Conservation (phyloP, 2,113 vertebrate species). For the Pelusios castaneus region DNA sequence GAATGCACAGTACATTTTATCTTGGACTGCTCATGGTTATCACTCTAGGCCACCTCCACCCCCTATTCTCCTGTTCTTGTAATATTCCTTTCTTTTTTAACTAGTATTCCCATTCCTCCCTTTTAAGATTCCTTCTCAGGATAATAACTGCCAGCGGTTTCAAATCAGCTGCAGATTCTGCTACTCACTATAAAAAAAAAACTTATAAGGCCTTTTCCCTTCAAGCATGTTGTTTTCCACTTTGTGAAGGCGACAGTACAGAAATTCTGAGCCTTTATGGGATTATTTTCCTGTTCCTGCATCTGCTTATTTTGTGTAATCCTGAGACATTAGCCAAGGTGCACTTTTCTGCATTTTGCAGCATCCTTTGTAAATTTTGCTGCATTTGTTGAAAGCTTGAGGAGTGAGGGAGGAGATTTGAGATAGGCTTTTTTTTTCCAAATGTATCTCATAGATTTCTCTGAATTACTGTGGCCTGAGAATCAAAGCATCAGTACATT, state of each 20-base stretch:
- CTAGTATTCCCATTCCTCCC: slow-evolving; percentile 48
- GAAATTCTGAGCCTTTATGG: slow-evolving; percentile 49
- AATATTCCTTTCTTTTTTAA: slow-evolving; percentile 34
- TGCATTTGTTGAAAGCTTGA: slow-evolving; percentile 19
- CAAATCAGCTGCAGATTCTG: slow-evolving; percentile 59
- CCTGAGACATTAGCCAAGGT: neutral
- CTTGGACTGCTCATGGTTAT: slow-evolving; percentile 43
- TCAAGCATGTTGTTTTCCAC: slow-evolving; percentile 61
- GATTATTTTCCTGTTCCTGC: slow-evolving; percentile 38
- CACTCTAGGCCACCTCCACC: slow-evolving; percentile 25
- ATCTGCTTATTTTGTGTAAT: slow-evolving; percentile 37
- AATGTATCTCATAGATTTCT: neutral
- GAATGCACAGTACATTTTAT: slow-evolving; percentile 42
- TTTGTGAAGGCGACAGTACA: slow-evolving; percentile 32
- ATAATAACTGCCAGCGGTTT: slow-evolving; percentile 60
- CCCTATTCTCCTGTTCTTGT: neutral
- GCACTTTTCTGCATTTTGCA: neutral
- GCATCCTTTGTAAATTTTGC: neutral
- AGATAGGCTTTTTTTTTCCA: neutral
- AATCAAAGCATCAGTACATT: slow-evolving; percentile 10
- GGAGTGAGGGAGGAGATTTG: neutral
- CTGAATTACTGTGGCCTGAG: neutral
- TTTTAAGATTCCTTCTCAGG: slow-evolving; percentile 59
- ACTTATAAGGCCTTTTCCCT: slow-evolving; percentile 42
- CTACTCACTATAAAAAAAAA: slow-evolving; percentile 33